Evolutionary conservation across 1,140 invertebrate genomes (phyloP), one percentile per base, ranked within the genome.

Genomic region (Eueides isabella): DNA sequence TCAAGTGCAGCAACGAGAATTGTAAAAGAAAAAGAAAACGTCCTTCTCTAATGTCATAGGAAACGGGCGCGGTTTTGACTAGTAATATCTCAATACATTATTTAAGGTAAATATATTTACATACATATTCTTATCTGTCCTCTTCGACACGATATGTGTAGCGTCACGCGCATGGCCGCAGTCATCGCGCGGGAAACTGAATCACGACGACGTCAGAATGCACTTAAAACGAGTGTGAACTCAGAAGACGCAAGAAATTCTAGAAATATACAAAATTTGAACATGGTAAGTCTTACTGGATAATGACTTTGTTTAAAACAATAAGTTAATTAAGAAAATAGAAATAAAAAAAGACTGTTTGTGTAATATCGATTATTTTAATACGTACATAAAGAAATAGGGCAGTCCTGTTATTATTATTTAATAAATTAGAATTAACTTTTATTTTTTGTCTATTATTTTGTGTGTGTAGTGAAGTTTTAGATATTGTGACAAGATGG

Each of bases 131-230:
- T 82, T 85, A 81, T 83, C 79, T 83, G n/a, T 67, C 62, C 28
- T 71, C 19, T 75, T 33, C 48, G 48, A 62, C 70, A 62, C 75
- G 75, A 71, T 71, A 84, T 86, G 83, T 85, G 80, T 80, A 80
- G 76, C 19, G 78, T 84, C 33, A 78, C 80, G 62, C 81, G 79
- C 33, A 78, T 80, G 75, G 80, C 82, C 66, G 83, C 80, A 81
- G 79, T 88, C 28, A 71, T 76, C 23, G 76, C 83, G 77, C 81
- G 79, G 66, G 86, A 82, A 79, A 77, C 77, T n/a, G 78, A 80
- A 74, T 80, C 77, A 85, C 81, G 82, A 77, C 72, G 79, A 78
- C 79, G 80, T 76, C 78, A 73, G 63, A 79, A 78, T 76, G 69
- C 64, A 11, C 35, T 67, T 48, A n/a, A n/a, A n/a, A 66, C 67